A percentile compares a stretch with the other conserved stretches of the same genome.
Conservation (phyloP, 2,888 invertebrate species). For the Rhodophaea formosa region DNA sequence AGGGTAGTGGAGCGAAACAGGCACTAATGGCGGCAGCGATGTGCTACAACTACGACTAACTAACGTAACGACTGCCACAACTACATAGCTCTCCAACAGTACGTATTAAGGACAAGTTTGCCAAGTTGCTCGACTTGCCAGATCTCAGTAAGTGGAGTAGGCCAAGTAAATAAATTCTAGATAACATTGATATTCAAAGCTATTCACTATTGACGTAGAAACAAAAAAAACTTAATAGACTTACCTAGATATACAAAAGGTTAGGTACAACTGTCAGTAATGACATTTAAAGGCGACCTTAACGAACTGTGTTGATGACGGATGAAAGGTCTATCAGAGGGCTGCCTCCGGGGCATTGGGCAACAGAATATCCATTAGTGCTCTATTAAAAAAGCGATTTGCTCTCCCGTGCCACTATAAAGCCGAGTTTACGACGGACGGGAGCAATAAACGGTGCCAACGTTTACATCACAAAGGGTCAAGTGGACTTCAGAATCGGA, state of each 20-base stretch:
- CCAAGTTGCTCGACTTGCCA: slow-evolving; percentile 6
- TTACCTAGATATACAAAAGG: neutral
- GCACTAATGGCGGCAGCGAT: slow-evolving; percentile 46
- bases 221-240: too few species aligned
- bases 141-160: slow-evolving; percentile 9
- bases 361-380: slow-evolving; percentile 50
- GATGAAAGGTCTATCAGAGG: slow-evolving; percentile 33
- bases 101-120: slow-evolving; percentile 37
- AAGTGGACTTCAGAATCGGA: slow-evolving; percentile 52
- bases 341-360: slow-evolving; percentile 35
- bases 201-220: neutral
- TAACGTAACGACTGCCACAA: slow-evolving; percentile 56
- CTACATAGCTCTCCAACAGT: slow-evolving; percentile 40
- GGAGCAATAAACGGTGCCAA: slow-evolving; percentile 48
- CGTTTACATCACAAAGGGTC: slow-evolving; percentile 54
- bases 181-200: neutral
- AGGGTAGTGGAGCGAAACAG: slow-evolving; percentile 39
- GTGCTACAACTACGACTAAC: slow-evolving; percentile 44
- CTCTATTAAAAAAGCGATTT: slow-evolving; percentile 60
- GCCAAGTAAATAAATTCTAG: slow-evolving; percentile 2
- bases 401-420: slow-evolving; percentile 53
- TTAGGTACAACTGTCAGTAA: neutral
- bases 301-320: slow-evolving; percentile 32
- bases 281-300: slow-evolving; percentile 25
- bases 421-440: slow-evolving; percentile 52